Evolutionary conservation across 1,140 invertebrate species (phyloP), one percentile per base, ranked within the genome.

Genomic region (Holotrichia oblita): DNA sequence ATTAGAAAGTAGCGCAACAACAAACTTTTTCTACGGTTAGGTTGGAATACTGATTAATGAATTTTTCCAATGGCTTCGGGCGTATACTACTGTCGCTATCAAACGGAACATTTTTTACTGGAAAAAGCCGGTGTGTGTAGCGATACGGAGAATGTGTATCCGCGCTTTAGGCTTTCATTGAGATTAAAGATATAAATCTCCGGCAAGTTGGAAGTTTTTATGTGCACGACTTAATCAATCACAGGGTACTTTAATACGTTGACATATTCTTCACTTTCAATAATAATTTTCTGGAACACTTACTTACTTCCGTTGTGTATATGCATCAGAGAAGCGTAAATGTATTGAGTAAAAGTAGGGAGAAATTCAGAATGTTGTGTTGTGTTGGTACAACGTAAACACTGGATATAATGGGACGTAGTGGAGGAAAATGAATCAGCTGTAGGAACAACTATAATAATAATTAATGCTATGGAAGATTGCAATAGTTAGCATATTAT

Each of bases 111-210:
- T 48, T 48, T 48, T 48, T 48, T 48, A 48, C 44, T 3, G 10
- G 44, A 3, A n/a, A 48, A 48, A 48, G 44, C 4, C 44, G 44
- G 44, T 48, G 12, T 48, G n/a, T n/a, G 44, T 10, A 48, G 12
- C 0, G n/a, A 48, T 10, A 6, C 3, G 12, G 44, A 48, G 12
- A 8, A 12, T n/a, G 44, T 4, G 10, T 12, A 48, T 48, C 44
- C 44, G 44, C 44, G 44, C 44, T 48, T 48, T 48, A n/a, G 44
- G 44, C 44, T 48, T 48, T 48, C 44, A 48, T 48, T 48, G 44
- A 48, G 44, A 48, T 48, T 48, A 48, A 48, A 48, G 44, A 48
- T 48, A 48, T 48, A 48, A 48, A 48, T 48, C 44, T 48, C 44
- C 44, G 44, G 44, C 44, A n/a, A 48, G 44, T 48, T 48, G n/a